A percentile compares a stretch with the other conserved stretches of the same genome.
phyloP scores from a whole-genome alignment of 2,888 invertebrate species.

The Zonitis immaculata region DNA sequence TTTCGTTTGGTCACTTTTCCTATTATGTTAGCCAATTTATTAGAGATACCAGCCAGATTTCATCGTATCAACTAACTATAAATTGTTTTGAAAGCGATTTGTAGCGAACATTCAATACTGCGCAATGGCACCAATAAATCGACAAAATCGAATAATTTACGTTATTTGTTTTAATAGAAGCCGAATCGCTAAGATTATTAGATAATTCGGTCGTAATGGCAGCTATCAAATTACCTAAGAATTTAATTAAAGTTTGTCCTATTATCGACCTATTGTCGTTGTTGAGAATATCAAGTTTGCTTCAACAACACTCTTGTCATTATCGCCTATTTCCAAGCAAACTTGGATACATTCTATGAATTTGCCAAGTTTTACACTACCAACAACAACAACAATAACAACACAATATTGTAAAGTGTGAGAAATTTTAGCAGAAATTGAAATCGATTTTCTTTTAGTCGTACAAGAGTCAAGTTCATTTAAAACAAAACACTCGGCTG shows the following conservation, averaged over 20 bases:
- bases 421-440: neutral
- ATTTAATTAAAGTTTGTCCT: neutral
- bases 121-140: neutral
- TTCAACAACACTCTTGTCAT: neutral
- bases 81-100: neutral
- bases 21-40: neutral
- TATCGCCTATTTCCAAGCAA: neutral
- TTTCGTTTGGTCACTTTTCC: neutral
- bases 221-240: neutral
- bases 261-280: neutral
- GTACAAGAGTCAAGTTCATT: slow-evolving; percentile 20
- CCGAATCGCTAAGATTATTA: too few relatives aligned
- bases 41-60: neutral
- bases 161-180: too few relatives aligned
- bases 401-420: too few relatives aligned
- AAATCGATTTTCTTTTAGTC: neutral
- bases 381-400: neutral
- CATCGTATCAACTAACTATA: neutral
- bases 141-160: too few relatives aligned
- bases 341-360: neutral
- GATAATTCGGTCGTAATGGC: neutral
- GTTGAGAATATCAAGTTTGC: neutral
- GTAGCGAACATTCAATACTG: neutral
- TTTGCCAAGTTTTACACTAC: neutral
- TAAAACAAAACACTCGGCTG: slow-evolving; percentile 12